Evolutionary conservation across 2,888 invertebrate species (phyloP), one percentile per base, ranked within the genome.

Genomic region (Barypeithes pellucidus): DNA sequence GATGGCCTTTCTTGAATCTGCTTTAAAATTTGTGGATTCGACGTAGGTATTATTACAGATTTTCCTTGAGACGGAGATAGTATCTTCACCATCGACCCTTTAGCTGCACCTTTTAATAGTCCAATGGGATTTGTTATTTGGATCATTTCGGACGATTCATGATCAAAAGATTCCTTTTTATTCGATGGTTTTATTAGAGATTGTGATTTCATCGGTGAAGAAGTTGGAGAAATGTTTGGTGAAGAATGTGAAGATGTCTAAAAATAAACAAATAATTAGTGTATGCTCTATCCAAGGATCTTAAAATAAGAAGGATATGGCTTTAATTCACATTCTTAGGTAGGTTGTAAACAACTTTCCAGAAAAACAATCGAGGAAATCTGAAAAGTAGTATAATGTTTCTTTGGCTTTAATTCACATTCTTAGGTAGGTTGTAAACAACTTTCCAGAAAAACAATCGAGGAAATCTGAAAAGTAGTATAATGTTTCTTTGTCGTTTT

Each of bases 41-140:
- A 81, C 2, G 86, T 85, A 0, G 88, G 87, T 67, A 88, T 86
- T 77, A 89, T 88, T 9, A 89, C 83, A 0, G 88, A 86, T 77
- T 87, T 85, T 65, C 85, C 85, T 75, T 85, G 84, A 33, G 81
- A 81, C 0, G 85, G 83, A 8, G 86, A 83, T 60, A 87, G 80
- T 41, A 87, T 86, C 81, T 86, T 86, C 9, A 87, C 85, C 75
- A 76, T 75, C 4, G 75, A 67, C 3, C 70, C 70, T 61, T 61
- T 66, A n/a, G 45, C 33, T 7, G 68, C 14, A 29, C 62, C 54
- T 43, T 72, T 75, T 9, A 75, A 41, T n/a, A 75, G 33, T 3
- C 70, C 69, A 24, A 73, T 22, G n/a, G 75, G 67, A 36, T 67
- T 71, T 11, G 68, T 14, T 20, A 75, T 67, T 41, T 75, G 72